These are phyloP conservation scores for Pimpla rufipes DNA, from an alignment of 2,888 invertebrate species.

Conservation along the genomic window DNA sequence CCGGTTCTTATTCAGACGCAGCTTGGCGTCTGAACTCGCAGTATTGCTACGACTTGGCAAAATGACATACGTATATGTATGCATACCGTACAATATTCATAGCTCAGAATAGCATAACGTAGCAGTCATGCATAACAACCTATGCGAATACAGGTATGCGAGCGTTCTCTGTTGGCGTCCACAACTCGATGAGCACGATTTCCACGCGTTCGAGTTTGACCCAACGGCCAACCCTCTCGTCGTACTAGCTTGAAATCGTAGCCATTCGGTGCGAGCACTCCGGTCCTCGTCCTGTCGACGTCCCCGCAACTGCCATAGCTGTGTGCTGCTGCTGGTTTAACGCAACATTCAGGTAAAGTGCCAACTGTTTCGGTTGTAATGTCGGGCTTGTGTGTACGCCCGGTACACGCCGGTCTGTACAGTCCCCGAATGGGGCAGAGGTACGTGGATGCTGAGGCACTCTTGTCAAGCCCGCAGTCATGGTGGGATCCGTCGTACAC, in stretches of 20 bases:
- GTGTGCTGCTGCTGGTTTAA: conserved; percentile 65
- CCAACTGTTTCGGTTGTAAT: conserved; percentile 73
- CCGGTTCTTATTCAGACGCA: not conserved
- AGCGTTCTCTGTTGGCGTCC: conserved; percentile 38
- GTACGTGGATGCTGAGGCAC: conserved; percentile 24
- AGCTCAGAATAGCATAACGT: not conserved
- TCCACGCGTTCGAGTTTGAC: conserved; percentile 48
- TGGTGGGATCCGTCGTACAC: conserved; percentile 27
- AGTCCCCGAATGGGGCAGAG: conserved; percentile 21
- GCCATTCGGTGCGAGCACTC: conserved; percentile 56
- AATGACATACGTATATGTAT: conserved; percentile 30
- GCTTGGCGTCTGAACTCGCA: not conserved
- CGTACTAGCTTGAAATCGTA: conserved; percentile 58
- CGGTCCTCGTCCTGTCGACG: conserved; percentile 38
- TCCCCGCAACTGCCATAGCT: conserved; percentile 12
- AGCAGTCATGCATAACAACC: conserved; percentile 17
- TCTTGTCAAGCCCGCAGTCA: conserved; percentile 30
- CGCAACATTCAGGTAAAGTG: conserved; percentile 73
- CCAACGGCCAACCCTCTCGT: conserved; percentile 23
- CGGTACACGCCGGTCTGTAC: conserved; percentile 25
- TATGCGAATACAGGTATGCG: conserved; percentile 26
- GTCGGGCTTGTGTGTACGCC: conserved; percentile 53
- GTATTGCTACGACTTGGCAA: conserved; percentile 21
- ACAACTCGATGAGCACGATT: conserved; percentile 64
- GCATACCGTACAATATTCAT: conserved; percentile 8